Base-by-base conservation (phyloP, 2,888 invertebrate genomes). In the Mesoligia furuncula region DNA sequence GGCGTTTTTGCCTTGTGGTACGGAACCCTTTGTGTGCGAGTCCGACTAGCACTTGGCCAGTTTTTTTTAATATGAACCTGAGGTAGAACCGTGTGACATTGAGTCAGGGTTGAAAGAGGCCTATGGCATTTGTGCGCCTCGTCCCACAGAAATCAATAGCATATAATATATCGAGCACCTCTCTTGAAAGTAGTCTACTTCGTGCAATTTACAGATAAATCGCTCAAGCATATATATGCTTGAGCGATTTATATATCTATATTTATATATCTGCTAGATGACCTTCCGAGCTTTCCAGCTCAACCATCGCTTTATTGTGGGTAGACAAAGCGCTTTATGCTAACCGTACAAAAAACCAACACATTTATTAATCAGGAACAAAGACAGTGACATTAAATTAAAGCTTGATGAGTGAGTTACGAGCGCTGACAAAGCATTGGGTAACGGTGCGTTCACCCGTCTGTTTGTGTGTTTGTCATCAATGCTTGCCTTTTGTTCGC, bases 341-440 rank as follows among this genome's bases (percentile, higher is more conserved):
- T 67, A 8, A 61, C 45, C 39, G 66, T 48, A 65, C 45, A 68
- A 72, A 74, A 80, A 69, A 45, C 31, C 39, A n/a, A 24, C 48
- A 65, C 9, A 62, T 75, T 75, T 80, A 79, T 83, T 73, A 73
- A 74, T 68, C 65, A 62, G 75, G 73, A 75, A 66, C 65, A 61
- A 77, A 76, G 78, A 91, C 92, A 92, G 86, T 93, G 91, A 92
- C 91, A 92, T 92, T 91, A 90, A 88, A 85, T 93, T 90, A 89
- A 89, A 84, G 78, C 78, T 87, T 90, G 88, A 89, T 89, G 85
- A 90, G 85, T 88, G 89, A 85, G 80, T 88, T 79, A 78, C 61
- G 80, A 83, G 67, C 83, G 85, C 79, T 86, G 77, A 84, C 84
- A 85, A 79, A 68, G 70, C 82, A 77, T 92, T 91, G 88, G 77